These are phyloP conservation scores for Stegodyphus dumicola DNA, from an alignment of 1,140 invertebrate species.

Conservation along the genomic window DNA sequence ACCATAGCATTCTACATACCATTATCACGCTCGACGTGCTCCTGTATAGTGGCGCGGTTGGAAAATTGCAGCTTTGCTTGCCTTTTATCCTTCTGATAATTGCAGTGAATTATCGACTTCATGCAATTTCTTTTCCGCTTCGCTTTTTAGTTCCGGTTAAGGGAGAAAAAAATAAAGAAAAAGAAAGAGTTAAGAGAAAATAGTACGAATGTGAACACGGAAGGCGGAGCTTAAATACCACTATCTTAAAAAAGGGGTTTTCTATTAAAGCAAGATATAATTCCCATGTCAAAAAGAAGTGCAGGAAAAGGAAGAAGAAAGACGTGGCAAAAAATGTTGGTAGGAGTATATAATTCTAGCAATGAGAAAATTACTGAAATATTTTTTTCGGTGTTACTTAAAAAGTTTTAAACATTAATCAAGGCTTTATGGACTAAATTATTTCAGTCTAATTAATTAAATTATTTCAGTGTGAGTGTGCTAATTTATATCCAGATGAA, in stretches of 20 bases:
- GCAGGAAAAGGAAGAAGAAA: background rate
- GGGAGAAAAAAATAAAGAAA: background rate
- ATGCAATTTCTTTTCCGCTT: slow-evolving; percentile 2
- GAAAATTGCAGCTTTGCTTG: slow-evolving; percentile 14
- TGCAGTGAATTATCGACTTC: slow-evolving; percentile 10
- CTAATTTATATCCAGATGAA: too few relatives aligned
- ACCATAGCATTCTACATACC: background rate
- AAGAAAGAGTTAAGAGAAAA: too few relatives aligned
- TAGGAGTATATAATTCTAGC: too few relatives aligned
- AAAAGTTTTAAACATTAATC: too few relatives aligned
- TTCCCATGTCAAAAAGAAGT: background rate
- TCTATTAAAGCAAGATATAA: background rate
- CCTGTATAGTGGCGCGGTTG: background rate
- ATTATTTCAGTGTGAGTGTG: too few relatives aligned
- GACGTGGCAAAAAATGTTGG: background rate
- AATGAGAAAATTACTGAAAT: too few relatives aligned
- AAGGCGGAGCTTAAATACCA: background rate
- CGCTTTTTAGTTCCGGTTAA: background rate
- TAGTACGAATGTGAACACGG: background rate
- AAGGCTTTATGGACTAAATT: too few relatives aligned
- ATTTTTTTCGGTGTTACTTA: too few relatives aligned
- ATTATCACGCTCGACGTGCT: background rate
- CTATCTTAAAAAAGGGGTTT: slow-evolving; percentile 4
- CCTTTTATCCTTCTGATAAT: slow-evolving; percentile 27
- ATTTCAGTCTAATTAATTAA: too few relatives aligned